These are phyloP conservation scores for Seriola quinqueradiata DNA, from an alignment of 2,113 vertebrate genomes.

Conservation along the genomic window DNA sequence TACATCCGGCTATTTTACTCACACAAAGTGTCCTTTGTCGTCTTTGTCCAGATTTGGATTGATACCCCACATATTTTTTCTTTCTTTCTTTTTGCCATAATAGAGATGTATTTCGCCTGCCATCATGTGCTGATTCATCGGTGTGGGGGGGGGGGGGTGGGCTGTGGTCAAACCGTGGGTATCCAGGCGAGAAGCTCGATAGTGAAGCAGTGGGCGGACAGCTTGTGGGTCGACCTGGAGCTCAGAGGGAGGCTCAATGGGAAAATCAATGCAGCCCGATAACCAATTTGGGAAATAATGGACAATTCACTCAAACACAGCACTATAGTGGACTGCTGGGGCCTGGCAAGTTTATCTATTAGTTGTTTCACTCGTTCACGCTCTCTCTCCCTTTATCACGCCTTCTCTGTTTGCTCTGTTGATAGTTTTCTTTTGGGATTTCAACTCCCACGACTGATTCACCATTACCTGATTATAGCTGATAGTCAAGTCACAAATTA, in stretches of 20 bases:
- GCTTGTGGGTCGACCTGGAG: conserved; percentile 57
- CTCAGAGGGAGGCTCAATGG: conserved; percentile 66
- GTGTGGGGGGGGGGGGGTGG: not conserved
- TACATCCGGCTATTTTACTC: not conserved
- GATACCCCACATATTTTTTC: not conserved
- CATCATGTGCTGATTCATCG: conserved; percentile 68
- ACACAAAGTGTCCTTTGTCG: not conserved
- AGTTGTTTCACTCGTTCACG: conserved; percentile 20
- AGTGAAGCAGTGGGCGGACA: conserved; percentile 61
- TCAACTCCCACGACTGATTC: not conserved
- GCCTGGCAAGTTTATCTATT: conserved; percentile 58
- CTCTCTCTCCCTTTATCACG: conserved; percentile 5
- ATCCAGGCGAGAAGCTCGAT: conserved; percentile 68
- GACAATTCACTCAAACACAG: conserved; percentile 71
- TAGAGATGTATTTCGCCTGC: conserved; percentile 54
- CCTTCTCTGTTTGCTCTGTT: conserved; percentile 2
- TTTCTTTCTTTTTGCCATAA: conserved; percentile 22
- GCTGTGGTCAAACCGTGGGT: conserved; percentile 50
- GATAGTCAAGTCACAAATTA: not conserved
- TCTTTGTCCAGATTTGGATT: conserved; percentile 21
- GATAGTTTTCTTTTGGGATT: conserved; percentile 19
- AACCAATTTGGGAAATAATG: conserved; percentile 79
- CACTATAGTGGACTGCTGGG: conserved; percentile 39
- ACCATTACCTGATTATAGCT: conserved; percentile 11
- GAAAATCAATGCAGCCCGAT: conserved; percentile 79